Evolutionary conservation across 2,888 invertebrate species (phyloP).

Genomic region (Platynereis dumerilii): DNA sequence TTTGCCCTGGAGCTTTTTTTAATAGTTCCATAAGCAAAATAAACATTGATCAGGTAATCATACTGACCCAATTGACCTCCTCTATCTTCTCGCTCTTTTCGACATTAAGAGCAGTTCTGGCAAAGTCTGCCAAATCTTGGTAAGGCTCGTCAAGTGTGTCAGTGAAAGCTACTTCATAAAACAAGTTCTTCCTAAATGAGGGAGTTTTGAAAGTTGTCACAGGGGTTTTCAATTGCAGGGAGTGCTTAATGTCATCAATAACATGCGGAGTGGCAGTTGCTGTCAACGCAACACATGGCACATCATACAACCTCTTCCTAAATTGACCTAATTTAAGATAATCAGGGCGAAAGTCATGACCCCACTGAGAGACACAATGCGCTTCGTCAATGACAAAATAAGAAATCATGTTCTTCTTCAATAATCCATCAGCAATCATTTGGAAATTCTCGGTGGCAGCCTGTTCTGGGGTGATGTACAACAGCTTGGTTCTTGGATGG

Average conservation of each 20-base stretch:
- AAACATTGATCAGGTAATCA: too few species aligned
- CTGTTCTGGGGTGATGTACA: constrained; percentile 97
- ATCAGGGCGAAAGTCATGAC: constrained; percentile 93
- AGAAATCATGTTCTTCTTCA: constrained; percentile 79
- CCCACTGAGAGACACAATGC: constrained; percentile 90
- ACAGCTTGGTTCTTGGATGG: constrained; percentile 79
- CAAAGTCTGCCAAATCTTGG: constrained; percentile 72
- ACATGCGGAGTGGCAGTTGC: constrained; percentile 81
- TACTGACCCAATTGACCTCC: constrained; percentile 35
- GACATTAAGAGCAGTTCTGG: constrained; percentile 44
- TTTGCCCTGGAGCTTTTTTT: too few species aligned
- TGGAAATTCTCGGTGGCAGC: constrained; percentile 74
- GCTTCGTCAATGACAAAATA: constrained; percentile 93
- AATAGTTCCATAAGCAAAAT: too few species aligned
- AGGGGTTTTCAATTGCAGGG: constrained; percentile 68
- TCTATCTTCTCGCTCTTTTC: constrained; percentile 18
- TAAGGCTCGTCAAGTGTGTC: constrained; percentile 81
- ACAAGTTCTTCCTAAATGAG: constrained; percentile 86
- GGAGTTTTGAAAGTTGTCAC: constrained; percentile 74
- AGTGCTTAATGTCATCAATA: constrained; percentile 53
- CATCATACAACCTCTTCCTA: constrained; percentile 68
- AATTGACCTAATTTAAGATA: constrained; percentile 83
- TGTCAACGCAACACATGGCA: constrained; percentile 89
- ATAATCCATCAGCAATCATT: constrained; percentile 72
- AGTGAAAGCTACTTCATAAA: constrained; percentile 84